These are phyloP conservation scores for Microtus ochrogaster DNA, from an alignment of 2,113 vertebrate species.

Conservation along the genomic window DNA sequence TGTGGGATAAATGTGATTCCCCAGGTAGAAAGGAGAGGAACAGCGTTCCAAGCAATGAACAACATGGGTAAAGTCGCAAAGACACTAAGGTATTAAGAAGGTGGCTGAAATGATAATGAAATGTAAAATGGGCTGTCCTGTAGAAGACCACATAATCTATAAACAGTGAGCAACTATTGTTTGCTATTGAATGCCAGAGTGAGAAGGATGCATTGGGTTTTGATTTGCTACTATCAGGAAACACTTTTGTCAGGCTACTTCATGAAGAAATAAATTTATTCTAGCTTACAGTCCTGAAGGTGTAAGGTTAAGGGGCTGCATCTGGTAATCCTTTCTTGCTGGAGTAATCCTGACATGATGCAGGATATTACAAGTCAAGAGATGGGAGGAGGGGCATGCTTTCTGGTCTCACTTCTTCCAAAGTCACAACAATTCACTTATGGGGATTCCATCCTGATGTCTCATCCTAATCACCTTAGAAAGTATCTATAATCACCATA, in stretches of 20 bases:
- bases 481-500: not conserved
- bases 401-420: not conserved
- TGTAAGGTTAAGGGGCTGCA: not conserved
- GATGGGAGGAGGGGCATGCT: not conserved
- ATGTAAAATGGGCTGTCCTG: not conserved
- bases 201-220: not conserved
- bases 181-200: not conserved
- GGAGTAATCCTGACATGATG: not conserved
- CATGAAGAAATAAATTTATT: not conserved
- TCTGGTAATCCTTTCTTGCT: not conserved
- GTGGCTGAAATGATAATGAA: not conserved
- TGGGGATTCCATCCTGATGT: not conserved
- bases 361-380: not conserved
- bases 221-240: not conserved
- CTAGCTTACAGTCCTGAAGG: not conserved
- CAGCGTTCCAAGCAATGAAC: not conserved
- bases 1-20: not conserved
- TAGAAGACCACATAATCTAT: not conserved
- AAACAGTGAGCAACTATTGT: not conserved
- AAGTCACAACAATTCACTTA: not conserved
- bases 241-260: not conserved
- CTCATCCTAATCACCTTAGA: not conserved
- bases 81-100: not conserved
- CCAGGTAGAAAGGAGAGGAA: not conserved
- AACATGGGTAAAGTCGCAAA: not conserved